Evolutionary conservation across 2,113 vertebrate genomes (phyloP).

Genomic region (Pitta sordida): DNA sequence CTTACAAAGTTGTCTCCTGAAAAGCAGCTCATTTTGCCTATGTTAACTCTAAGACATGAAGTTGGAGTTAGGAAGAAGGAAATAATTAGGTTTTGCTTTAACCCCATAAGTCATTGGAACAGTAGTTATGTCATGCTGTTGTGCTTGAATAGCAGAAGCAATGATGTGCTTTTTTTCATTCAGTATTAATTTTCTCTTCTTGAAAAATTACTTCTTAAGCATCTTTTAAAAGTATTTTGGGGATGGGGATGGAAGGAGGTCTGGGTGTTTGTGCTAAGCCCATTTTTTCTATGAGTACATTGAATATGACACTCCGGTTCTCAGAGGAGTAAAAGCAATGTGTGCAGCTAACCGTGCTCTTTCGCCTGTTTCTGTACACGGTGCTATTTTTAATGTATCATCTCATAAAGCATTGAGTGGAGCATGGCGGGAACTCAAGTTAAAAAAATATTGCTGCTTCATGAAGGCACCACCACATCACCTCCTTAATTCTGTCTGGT

Average conservation of each 20-base stretch:
- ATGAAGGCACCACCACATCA: accelerated
- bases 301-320: not conserved
- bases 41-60: not conserved
- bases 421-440: not conserved
- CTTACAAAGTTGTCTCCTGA: constrained; percentile 2
- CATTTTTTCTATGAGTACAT: not conserved
- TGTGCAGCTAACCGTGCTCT: not conserved
- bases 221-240: not conserved
- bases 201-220: not conserved
- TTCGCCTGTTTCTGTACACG: accelerated
- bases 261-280: not conserved
- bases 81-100: constrained; percentile 29
- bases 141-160: not conserved
- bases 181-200: not conserved
- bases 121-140: not conserved
- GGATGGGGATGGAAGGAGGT: not conserved
- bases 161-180: not conserved
- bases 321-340: not conserved
- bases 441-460: not conserved
- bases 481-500: not conserved
- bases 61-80: not conserved
- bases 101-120: not conserved
- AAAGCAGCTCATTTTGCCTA: constrained; percentile 3
- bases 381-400: not conserved
- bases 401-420: not conserved